Conservation (phyloP, 1,140 invertebrate genomes). For the Sycophaga agraensis region DNA sequence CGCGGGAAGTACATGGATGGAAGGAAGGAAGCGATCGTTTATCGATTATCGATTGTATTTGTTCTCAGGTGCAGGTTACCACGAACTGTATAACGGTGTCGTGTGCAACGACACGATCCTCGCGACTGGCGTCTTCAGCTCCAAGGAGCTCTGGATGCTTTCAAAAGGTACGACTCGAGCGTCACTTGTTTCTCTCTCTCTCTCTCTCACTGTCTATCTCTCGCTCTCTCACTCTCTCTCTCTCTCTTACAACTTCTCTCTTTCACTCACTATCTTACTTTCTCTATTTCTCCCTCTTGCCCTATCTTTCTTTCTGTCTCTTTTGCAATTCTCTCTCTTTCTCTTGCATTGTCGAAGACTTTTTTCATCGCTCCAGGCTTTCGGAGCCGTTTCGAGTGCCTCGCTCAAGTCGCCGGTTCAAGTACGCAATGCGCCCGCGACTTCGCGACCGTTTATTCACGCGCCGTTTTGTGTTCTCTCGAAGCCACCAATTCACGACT, state of each 20-base stretch:
- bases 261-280: conserved; percentile 12
- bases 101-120: conserved; percentile 98
- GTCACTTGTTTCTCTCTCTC: neutral
- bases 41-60: conserved; percentile 46
- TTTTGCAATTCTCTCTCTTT: no score
- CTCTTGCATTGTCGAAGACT: no score
- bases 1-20: no score
- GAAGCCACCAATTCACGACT: no score
- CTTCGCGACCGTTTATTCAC: no score
- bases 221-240: conserved; percentile 5
- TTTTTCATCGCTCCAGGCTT: neutral
- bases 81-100: conserved; percentile 97
- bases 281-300: neutral
- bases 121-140: conserved; percentile 97
- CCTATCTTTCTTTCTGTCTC: conserved; percentile 1
- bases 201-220: conserved; percentile 9
- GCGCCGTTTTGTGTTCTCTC: no score
- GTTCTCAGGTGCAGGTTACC: conserved; percentile 79
- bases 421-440: no score
- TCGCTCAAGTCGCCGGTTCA: no score
- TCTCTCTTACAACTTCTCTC: conserved; percentile 19
- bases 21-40: conserved; percentile 21
- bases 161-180: conserved; percentile 79
- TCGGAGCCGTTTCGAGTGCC: neutral
- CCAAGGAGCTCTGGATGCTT: conserved; percentile 94